Percentiles rank a stretch among this genome's conserved stretches.
These are phyloP conservation scores for Mongoloraphidia duomilia DNA, from an alignment of 2,888 invertebrate genomes.

Conservation along the genomic window DNA sequence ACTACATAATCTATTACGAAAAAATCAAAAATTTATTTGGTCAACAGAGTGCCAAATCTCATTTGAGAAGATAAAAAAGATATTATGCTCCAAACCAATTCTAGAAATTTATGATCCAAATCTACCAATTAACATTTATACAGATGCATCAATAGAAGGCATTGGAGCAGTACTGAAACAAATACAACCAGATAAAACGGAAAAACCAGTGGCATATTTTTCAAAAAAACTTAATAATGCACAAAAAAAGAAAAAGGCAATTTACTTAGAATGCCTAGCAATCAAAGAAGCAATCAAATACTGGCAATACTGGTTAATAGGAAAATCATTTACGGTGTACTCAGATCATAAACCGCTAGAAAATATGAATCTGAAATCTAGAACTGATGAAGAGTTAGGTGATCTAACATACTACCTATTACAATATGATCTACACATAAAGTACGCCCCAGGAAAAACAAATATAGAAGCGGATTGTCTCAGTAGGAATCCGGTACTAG, in stretches of 20 bases:
- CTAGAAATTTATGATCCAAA: slow-evolving; percentile 14
- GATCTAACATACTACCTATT: slow-evolving; percentile 16
- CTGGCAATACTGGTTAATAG: not conserved
- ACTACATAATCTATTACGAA: slow-evolving; percentile 11
- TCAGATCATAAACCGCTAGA: slow-evolving; percentile 8
- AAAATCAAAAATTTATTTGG: slow-evolving; percentile 13
- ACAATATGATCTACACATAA: slow-evolving; percentile 17
- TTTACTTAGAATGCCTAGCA: too few relatives aligned
- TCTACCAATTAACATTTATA: slow-evolving; percentile 12
- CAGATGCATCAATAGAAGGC: slow-evolving; percentile 16
- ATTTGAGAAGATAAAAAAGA: slow-evolving; percentile 9
- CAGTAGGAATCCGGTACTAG: slow-evolving; percentile 13
- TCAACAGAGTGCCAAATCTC: slow-evolving; percentile 10
- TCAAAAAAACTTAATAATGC: too few relatives aligned
- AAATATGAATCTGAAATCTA: slow-evolving; percentile 15
- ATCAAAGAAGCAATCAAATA: not conserved
- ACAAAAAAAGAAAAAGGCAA: too few relatives aligned
- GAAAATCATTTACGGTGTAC: not conserved
- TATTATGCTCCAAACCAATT: slow-evolving; percentile 14
- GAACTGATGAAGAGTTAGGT: slow-evolving; percentile 17
- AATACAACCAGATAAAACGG: slow-evolving; percentile 2
- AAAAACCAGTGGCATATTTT: too few relatives aligned
- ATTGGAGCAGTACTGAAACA: slow-evolving; percentile 16
- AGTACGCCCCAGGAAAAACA: slow-evolving; percentile 11
- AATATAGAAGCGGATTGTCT: slow-evolving; percentile 11